Conservation (phyloP, 2,113 vertebrate genomes). For the Cyrtonyx montezumae region DNA sequence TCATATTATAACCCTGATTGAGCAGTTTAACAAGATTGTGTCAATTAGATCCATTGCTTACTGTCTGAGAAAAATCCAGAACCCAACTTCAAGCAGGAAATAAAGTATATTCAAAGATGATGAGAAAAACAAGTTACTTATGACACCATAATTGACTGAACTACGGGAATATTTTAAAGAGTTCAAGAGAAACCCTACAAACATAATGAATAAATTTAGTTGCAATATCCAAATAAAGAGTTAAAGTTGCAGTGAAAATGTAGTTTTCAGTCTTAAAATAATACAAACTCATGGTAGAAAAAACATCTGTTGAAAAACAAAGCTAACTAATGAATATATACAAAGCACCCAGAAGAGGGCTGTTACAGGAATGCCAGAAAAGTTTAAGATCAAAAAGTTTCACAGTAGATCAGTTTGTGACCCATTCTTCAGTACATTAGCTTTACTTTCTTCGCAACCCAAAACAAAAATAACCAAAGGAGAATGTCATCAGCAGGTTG, state of each 20-base stretch:
- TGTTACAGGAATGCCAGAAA: background rate
- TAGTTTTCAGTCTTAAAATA: background rate
- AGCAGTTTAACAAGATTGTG: background rate
- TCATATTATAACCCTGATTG: background rate
- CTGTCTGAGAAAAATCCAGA: background rate
- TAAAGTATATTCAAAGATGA: background rate
- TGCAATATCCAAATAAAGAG: background rate
- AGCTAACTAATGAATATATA: background rate
- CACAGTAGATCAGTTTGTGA: background rate
- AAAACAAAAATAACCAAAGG: background rate
- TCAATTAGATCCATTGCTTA: background rate
- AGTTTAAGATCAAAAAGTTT: background rate
- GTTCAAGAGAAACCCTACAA: background rate
- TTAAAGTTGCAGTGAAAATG: background rate
- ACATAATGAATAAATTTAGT: background rate
- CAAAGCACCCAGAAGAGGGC: background rate
- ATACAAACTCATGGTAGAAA: background rate
- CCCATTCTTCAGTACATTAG: background rate
- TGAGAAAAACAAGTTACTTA: background rate
- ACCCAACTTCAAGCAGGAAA: background rate
- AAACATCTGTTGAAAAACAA: background rate
- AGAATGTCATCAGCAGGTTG: background rate
- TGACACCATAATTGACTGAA: background rate
- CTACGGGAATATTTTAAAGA: background rate
- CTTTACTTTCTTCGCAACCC: background rate